These are phyloP conservation scores for Eleginops maclovinus DNA, from an alignment of 2,113 vertebrate species.

Conservation along the genomic window DNA sequence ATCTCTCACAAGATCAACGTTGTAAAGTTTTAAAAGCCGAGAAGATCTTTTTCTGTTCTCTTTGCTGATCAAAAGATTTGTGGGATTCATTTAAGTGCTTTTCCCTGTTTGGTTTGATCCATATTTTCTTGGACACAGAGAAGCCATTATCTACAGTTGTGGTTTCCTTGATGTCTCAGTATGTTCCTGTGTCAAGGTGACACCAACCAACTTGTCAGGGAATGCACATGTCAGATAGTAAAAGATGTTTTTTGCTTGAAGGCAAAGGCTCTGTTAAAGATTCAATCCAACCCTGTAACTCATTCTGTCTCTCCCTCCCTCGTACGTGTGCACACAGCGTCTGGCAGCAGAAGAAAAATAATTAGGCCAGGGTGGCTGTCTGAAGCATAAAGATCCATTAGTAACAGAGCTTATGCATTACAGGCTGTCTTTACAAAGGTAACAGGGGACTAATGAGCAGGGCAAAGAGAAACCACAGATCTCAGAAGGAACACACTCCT, in stretches of 20 bases:
- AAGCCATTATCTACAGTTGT: conserved; percentile 61
- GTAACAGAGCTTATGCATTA: conserved; percentile 45
- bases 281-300: conserved; percentile 34
- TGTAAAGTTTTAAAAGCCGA: conserved; percentile 39
- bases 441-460: conserved; percentile 27
- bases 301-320: neutral
- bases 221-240: conserved; percentile 38
- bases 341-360: conserved; percentile 42
- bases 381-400: conserved; percentile 59
- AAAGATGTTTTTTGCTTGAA: conserved; percentile 53
- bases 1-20: conserved; percentile 17
- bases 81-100: conserved; percentile 63
- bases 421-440: conserved; percentile 34
- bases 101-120: conserved; percentile 63
- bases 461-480: conserved; percentile 3
- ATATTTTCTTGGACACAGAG: conserved; percentile 51
- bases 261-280: conserved; percentile 37
- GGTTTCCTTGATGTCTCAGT: conserved; percentile 39
- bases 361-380: conserved; percentile 47
- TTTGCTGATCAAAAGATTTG: conserved; percentile 55
- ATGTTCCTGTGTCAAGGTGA: conserved; percentile 62
- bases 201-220: conserved; percentile 43
- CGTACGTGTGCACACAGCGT: conserved; percentile 4
- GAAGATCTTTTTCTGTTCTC: neutral
- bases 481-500: neutral